These are phyloP conservation scores for Hormaphis cornu DNA, from an alignment of 1,140 invertebrate species.

Conservation along the genomic window DNA sequence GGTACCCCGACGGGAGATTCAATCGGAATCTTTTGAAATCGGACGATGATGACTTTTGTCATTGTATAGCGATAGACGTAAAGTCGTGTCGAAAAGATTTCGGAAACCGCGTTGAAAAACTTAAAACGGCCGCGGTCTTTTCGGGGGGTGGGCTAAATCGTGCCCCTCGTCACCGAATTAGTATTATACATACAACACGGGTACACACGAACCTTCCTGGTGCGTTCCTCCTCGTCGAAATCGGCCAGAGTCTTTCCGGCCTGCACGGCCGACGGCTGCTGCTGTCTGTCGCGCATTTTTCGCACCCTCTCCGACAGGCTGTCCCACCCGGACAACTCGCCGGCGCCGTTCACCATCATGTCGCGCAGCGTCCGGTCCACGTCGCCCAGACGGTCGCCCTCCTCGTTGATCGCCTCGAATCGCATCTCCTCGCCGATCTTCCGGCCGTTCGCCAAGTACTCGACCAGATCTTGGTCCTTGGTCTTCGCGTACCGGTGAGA, in stretches of 20 bases:
- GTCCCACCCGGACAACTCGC: slow-evolving; percentile 58
- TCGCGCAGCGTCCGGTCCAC: slow-evolving; percentile 50
- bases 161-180: no score
- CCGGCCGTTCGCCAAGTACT: slow-evolving; percentile 64
- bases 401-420: slow-evolving; percentile 65
- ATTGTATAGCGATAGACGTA: no score
- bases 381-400: slow-evolving; percentile 53
- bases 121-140: no score
- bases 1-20: no score
- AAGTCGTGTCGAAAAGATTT: no score
- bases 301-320: slow-evolving; percentile 62
- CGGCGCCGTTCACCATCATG: slow-evolving; percentile 16
- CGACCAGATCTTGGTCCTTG: slow-evolving; percentile 62
- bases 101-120: no score
- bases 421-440: slow-evolving; percentile 63
- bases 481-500: slow-evolving; percentile 47
- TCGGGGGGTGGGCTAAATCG: no score
- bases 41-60: no score
- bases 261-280: slow-evolving; percentile 34
- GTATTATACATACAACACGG: no score
- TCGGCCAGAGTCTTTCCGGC: slow-evolving; percentile 67
- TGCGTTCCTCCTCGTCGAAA: slow-evolving; percentile 78
- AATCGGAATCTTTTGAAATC: no score
- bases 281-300: slow-evolving; percentile 47
- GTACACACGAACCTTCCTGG: slow-evolving; percentile 53